Percentiles rank a stretch among this genome's conserved stretches.
Evolutionary conservation across 2,888 invertebrate genomes (phyloP).

Genomic region (Hydropsyche betteni): DNA sequence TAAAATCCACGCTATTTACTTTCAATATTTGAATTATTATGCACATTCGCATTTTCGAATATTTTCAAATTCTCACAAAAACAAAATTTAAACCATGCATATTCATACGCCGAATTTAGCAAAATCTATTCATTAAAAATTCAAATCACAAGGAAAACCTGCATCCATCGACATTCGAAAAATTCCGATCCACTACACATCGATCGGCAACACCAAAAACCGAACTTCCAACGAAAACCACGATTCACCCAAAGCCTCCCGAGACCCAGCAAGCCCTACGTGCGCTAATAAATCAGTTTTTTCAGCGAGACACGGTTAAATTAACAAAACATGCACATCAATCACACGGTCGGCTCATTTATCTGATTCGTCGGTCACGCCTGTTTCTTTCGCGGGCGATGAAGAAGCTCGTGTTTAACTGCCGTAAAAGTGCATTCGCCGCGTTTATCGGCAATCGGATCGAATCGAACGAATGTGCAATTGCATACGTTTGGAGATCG

Average conservation of each 20-base stretch:
- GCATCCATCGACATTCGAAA: no score
- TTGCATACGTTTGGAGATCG: background rate
- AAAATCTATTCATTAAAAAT: no score
- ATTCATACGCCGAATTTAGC: no score
- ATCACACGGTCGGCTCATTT: conserved; percentile 7
- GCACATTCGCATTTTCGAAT: background rate
- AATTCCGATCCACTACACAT: no score
- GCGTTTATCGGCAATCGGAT: background rate
- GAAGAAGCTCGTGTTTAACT: conserved; percentile 19
- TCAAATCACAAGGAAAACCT: no score
- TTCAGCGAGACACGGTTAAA: conserved; percentile 4
- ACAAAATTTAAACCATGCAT: background rate
- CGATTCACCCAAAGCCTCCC: no score
- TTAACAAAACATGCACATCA: conserved; percentile 9
- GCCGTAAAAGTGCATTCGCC: conserved; percentile 20
- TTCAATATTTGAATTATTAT: background rate
- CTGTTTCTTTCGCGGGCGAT: background rate
- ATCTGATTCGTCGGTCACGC: conserved; percentile 21
- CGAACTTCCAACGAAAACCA: no score
- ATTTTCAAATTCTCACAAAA: background rate
- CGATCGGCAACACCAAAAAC: no score
- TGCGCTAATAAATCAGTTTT: conserved; percentile 6
- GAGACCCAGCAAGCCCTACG: no score
- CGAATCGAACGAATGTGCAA: background rate
- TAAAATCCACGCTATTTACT: background rate